These are phyloP conservation scores for Sepiola atlantica DNA, from an alignment of 2,888 invertebrate species.

Conservation along the genomic window DNA sequence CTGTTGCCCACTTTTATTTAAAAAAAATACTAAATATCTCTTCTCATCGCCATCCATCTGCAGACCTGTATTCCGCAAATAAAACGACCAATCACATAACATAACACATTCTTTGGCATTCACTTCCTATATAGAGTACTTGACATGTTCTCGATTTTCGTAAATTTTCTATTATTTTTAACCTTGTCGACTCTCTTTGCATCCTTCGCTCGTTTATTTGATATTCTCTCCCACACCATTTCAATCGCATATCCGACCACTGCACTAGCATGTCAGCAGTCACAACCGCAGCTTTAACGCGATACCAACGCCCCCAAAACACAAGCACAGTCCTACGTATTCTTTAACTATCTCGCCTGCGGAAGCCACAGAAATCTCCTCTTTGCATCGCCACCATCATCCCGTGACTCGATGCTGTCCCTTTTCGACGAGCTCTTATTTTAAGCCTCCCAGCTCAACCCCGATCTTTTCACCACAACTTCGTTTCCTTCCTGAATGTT, in stretches of 20 bases:
- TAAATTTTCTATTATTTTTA: not conserved
- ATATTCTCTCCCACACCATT: not conserved
- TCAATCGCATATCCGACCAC: not conserved
- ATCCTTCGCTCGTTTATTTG: not conserved
- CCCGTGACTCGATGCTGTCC: not conserved
- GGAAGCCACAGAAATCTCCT: not conserved
- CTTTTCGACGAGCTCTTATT: not conserved
- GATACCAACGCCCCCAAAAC: not conserved
- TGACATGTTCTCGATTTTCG: not conserved
- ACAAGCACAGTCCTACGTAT: not conserved
- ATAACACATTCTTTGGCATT: not conserved
- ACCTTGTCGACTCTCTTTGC: not conserved
- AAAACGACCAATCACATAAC: not conserved
- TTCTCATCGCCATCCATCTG: not conserved
- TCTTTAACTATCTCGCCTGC: not conserved
- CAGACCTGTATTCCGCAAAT: not conserved
- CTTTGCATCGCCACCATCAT: not conserved
- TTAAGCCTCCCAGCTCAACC: not conserved
- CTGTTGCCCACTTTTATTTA: too few relatives aligned
- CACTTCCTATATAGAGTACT: not conserved
- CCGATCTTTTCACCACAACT: not conserved
- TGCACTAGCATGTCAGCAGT: not conserved
- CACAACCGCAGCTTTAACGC: not conserved
- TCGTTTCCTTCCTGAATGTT: not conserved
- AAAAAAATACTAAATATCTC: too few relatives aligned